These are phyloP conservation scores for Xiphias gladius DNA, from an alignment of 2,113 vertebrate genomes.

Conservation along the genomic window DNA sequence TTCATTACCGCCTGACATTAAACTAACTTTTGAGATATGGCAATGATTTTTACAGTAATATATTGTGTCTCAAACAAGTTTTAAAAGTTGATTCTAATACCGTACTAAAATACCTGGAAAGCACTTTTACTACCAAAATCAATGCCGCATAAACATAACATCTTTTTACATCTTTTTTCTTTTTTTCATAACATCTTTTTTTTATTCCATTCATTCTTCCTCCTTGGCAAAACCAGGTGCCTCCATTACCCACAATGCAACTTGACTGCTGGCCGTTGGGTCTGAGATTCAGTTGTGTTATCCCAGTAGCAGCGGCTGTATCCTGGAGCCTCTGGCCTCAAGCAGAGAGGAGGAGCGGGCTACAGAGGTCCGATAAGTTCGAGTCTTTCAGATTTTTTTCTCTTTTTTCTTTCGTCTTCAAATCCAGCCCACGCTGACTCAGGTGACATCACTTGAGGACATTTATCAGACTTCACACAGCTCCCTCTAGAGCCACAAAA, in stretches of 20 bases:
- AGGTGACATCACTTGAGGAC: neutral
- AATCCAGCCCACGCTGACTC: neutral
- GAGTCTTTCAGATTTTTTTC: neutral
- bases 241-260: neutral
- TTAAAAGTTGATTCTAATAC: neutral
- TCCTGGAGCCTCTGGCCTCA: neutral
- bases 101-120: neutral
- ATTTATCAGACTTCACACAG: neutral
- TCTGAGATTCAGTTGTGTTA: neutral
- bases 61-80: too few species aligned
- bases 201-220: neutral
- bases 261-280: neutral
- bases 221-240: neutral
- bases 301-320: neutral
- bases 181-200: neutral
- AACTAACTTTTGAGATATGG: neutral
- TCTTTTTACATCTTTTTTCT: neutral
- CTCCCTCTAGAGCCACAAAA: neutral
- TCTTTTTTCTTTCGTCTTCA: neutral
- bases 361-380: neutral
- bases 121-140: neutral
- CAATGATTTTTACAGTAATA: too few species aligned
- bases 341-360: neutral
- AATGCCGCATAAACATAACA: neutral
- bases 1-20: too few species aligned